These are phyloP conservation scores for Aegotheles bennettii DNA, from an alignment of 2,113 vertebrate species.

Conservation along the genomic window DNA sequence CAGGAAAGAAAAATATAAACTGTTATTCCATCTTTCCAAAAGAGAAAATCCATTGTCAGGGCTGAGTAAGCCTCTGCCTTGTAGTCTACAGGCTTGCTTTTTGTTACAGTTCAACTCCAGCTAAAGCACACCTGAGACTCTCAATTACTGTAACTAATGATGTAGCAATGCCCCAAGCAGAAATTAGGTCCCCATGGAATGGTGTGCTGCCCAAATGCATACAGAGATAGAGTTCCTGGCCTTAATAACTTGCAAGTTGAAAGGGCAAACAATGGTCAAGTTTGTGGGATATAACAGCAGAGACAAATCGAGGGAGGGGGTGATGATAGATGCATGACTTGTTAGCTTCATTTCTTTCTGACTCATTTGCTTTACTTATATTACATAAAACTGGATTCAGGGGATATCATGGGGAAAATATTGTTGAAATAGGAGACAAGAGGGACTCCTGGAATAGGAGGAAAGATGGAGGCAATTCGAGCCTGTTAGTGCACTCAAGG, in stretches of 20 bases:
- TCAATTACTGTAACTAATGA: slow-evolving; percentile 9
- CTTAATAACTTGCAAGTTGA: slow-evolving; percentile 1
- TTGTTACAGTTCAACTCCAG: not conserved
- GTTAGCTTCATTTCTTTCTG: slow-evolving; percentile 28
- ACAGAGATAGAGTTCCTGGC: not conserved
- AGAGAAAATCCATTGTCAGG: not conserved
- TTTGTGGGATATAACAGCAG: not conserved
- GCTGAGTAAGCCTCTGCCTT: not conserved
- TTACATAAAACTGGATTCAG: slow-evolving; percentile 33
- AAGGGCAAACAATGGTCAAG: slow-evolving; percentile 21
- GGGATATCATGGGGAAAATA: slow-evolving; percentile 21
- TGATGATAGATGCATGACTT: slow-evolving; percentile 47
- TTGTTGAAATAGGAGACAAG: not conserved
- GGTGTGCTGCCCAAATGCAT: not conserved
- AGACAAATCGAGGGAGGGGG: not conserved
- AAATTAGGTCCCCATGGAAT: slow-evolving; percentile 20
- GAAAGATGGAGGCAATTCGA: not conserved
- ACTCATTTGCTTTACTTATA: slow-evolving; percentile 19
- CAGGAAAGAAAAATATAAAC: not conserved
- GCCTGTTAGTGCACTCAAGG: not conserved
- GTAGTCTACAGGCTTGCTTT: not conserved
- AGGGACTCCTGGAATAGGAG: not conserved
- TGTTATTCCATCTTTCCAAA: not conserved
- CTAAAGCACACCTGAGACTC: slow-evolving; percentile 36
- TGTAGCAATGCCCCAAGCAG: not conserved